Evolutionary conservation across 1,140 invertebrate genomes (phyloP).

Genomic region (Elysia chlorotica): DNA sequence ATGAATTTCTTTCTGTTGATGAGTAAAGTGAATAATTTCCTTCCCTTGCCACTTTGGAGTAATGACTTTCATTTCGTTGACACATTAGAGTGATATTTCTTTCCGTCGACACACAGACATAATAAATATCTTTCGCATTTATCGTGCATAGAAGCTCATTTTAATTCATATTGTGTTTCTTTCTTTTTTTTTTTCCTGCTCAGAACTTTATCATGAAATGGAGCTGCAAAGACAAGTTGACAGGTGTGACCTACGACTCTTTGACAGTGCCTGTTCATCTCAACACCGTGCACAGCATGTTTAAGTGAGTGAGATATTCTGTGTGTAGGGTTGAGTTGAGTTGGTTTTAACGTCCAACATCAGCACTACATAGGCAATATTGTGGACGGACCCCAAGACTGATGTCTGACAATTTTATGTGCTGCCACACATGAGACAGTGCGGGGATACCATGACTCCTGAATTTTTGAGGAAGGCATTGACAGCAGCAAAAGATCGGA

Average conservation of each 20-base stretch:
- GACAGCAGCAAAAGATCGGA: not conserved
- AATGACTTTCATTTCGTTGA: not conserved
- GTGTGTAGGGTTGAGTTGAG: not conserved
- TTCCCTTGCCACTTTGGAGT: not conserved
- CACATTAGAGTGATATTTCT: not conserved
- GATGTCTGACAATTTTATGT: no score
- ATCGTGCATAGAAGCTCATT: not conserved
- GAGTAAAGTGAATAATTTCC: not conserved
- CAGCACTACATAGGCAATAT: not conserved
- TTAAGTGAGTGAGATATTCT: conserved; percentile 26
- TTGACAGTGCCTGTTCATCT: conserved; percentile 37
- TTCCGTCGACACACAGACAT: not conserved
- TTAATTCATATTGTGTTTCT: not conserved
- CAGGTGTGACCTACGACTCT: conserved; percentile 16
- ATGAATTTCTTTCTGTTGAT: no score
- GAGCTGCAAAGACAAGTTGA: no score
- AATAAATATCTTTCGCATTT: not conserved
- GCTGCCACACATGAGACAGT: no score
- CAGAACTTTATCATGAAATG: conserved; percentile 57
- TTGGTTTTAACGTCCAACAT: not conserved
- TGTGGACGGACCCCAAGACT: no score
- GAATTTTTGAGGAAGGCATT: not conserved
- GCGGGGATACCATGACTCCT: not conserved
- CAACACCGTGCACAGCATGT: conserved; percentile 49
- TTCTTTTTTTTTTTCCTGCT: conserved; percentile 2